phyloP scores from a whole-genome alignment of 2,888 invertebrate genomes.

The Leptinotarsa peninsularis region DNA sequence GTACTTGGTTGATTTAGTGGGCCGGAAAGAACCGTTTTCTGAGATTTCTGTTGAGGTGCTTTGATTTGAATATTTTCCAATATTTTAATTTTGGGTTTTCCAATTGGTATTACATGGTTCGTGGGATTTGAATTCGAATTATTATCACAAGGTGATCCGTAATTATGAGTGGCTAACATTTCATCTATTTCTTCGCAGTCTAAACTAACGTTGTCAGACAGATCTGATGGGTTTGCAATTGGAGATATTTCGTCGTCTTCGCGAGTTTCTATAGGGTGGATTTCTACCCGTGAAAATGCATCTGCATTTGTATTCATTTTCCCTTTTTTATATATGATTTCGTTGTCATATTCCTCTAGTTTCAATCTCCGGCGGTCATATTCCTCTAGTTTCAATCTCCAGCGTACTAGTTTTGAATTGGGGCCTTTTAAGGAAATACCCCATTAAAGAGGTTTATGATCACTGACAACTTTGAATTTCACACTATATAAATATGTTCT shows the following conservation, averaged over 20 bases:
- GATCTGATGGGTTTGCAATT: no score
- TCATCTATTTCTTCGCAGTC: neutral
- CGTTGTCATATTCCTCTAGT: no score
- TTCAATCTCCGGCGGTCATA: no score
- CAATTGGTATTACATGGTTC: neutral
- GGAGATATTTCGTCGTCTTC: neutral
- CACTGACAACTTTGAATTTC: no score
- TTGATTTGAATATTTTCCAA: neutral
- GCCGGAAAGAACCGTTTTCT: neutral
- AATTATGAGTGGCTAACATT: neutral
- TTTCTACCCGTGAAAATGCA: conserved; percentile 6
- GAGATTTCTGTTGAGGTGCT: neutral
- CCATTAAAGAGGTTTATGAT: no score
- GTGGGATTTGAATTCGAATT: neutral
- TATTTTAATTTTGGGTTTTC: neutral
- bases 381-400: no score
- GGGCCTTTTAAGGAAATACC: no score
- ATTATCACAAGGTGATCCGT: neutral
- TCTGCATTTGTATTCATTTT: neutral
- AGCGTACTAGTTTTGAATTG: no score
- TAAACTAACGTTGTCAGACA: neutral
- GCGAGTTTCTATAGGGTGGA: neutral
- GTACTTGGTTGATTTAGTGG: neutral
- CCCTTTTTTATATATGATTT: no score
- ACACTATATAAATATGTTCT: neutral